Evolutionary conservation across 2,113 vertebrate genomes (phyloP), one percentile per base, ranked within the genome.

Genomic region (Cyprinodon brontotheroides): DNA sequence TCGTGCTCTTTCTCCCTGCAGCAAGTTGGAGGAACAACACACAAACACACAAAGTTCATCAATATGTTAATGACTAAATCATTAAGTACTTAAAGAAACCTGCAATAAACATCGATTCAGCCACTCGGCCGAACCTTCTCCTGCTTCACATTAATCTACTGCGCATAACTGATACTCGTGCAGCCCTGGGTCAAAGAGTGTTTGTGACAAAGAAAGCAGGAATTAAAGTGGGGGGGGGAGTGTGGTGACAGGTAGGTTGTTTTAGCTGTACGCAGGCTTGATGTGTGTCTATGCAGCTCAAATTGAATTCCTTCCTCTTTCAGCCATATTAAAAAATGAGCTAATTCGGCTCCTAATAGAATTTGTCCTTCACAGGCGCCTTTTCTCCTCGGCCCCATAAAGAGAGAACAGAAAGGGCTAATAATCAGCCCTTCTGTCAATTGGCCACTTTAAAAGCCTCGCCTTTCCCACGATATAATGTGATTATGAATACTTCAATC

Each of bases 51-150:
- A 96, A 97, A 97, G 96, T 96, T 97, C 97, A 98, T 98, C 97
- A 98, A 99, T 99, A 99, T 98, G 96, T 95, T 99, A 99, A 99
- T 99, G 94, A 97, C 95, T 96, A 97, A 98, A 99, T 99, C 97
- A 99, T 99, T 99, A 98, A 96, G 95, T 95, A 94, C 96, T 98
- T 96, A 95, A 96, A 97, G 96, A 95, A 96, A 95, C 95, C 96
- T 96, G 95, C 96, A 98, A 96, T 93, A 96, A 95, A 94, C 94
- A 99, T 98, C 88, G 97, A 98, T 99, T 97, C 94, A 72, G 93
- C 92, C 86, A 95, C 94, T 98, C 80, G 68, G 82, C 93, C 84
- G 92, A 70, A 95, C 95, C 95, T 97, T 95, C 96, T 87, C 94
- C 91, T 91, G 92, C 94, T 94, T 89, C 91, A 90, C 95, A 97